Evolutionary conservation across 2,888 invertebrate genomes (phyloP).

Genomic region (Ypsolopha sequella): DNA sequence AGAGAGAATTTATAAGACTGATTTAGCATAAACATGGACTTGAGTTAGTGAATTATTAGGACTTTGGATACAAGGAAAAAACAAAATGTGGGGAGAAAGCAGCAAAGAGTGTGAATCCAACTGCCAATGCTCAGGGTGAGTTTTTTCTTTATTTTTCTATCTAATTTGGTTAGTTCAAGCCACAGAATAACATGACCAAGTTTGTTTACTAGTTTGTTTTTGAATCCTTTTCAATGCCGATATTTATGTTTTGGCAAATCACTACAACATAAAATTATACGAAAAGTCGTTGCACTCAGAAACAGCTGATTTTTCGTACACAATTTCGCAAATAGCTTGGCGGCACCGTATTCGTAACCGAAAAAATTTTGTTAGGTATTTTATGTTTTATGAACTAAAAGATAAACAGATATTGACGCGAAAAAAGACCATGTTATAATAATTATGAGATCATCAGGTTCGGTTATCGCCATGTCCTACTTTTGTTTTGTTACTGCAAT

Average conservation of each 20-base stretch:
- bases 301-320: not conserved
- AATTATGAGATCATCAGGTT: too few species aligned
- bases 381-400: too few species aligned
- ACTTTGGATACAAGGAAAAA: conserved; percentile 11
- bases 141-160: conserved; percentile 10
- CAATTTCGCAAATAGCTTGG: not conserved
- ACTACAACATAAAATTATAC: not conserved
- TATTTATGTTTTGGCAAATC: too few species aligned
- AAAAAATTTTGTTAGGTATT: too few species aligned
- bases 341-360: too few species aligned
- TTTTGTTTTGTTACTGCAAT: too few species aligned
- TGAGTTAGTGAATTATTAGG: conserved; percentile 23
- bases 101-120: conserved; percentile 50
- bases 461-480: too few species aligned
- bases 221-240: not conserved
- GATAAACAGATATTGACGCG: too few species aligned
- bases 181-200: too few species aligned
- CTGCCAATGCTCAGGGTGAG: conserved; percentile 62
- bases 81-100: conserved; percentile 56
- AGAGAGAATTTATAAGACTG: conserved; percentile 27
- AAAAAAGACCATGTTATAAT: too few species aligned
- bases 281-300: not conserved
- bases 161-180: not conserved
- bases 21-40: conserved; percentile 30
- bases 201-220: not conserved